phyloP scores from a whole-genome alignment of 2,888 invertebrate genomes.

The Lobophora halterata region DNA sequence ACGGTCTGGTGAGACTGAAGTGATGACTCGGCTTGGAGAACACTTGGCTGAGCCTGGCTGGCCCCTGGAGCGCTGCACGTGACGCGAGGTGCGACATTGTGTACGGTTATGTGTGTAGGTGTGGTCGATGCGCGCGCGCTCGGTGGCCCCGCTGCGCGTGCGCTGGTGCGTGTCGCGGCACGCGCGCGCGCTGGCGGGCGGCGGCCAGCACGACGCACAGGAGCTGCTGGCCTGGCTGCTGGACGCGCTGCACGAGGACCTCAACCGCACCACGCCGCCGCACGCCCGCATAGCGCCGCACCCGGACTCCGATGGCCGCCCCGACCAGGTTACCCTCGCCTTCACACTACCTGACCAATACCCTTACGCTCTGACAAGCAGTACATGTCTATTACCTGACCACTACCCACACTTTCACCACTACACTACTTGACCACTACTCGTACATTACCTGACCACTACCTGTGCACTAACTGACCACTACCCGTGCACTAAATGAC shows the following conservation, averaged over 20 bases:
- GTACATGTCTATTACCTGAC: no score
- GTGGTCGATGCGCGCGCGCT: constrained; percentile 91
- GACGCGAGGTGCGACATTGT: no score
- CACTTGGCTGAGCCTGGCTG: no score
- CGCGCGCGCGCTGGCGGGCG: constrained; percentile 92
- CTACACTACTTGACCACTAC: no score
- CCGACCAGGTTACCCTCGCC: constrained; percentile 81
- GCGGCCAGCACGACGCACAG: constrained; percentile 96
- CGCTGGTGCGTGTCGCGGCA: constrained; percentile 92
- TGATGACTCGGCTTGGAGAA: no score
- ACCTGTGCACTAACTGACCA: no score
- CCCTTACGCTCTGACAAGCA: no score
- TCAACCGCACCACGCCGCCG: constrained; percentile 84
- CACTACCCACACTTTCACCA: no score
- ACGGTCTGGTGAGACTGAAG: no score
- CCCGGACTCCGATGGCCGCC: constrained; percentile 44
- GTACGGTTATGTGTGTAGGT: constrained; percentile 58
- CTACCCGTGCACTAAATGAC: no score
- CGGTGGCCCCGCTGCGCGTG: constrained; percentile 93
- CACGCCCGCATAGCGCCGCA: constrained; percentile 47
- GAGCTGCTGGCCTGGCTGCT: constrained; percentile 95
- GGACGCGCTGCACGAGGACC: constrained; percentile 95
- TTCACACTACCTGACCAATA: neutral
- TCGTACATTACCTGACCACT: no score
- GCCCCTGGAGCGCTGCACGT: no score